Evolutionary conservation across 1,140 invertebrate genomes (phyloP), one percentile per base, ranked within the genome.

Genomic region (Tetragonula clypearis): DNA sequence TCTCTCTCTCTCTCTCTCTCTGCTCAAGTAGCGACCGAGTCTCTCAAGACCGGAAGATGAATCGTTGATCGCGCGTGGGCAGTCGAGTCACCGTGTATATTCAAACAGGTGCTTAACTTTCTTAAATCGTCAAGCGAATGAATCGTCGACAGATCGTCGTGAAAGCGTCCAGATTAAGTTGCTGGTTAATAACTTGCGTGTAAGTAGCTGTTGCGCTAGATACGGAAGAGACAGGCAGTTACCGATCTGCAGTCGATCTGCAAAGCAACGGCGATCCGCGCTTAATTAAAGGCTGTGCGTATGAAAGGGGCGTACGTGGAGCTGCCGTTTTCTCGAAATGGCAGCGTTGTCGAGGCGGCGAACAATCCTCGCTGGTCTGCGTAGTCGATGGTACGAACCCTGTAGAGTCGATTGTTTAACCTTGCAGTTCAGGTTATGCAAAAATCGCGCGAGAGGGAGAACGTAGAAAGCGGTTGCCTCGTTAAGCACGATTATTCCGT

Each of bases 401-500:
- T 49, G 56, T 56, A 17, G 14, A 56, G 58, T 6, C 72, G 71
- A 73, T 75, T 55, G 77, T 74, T 73, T 66, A 75, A 82, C 71
- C 72, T 73, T 73, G 79, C 55, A 9, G 53, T 80, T 72, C n/a
- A 23, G 53, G 65, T 79, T 79, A 79, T 79, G 78, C 78, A 79
- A 79, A 76, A 55, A 56, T 58, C 66, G 56, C 19, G 23, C 69
- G 76, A 26, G 14, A 56, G 30, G 77, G 65, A 72, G 78, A 85
- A 76, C 62, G 69, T 68, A 79, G 79, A 79, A 49, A 58, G 55
- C 53, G 41, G 35, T 79, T 75, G 41, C 62, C 78, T 81, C 78
- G 86, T 89, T 89, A 87, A 30, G 8, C 30, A 55, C 62, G 86
- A 89, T 71, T 88, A 74, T 66, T 41, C 23, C 69, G 68, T 84